Base-by-base conservation (phyloP, 2,113 vertebrate genomes). In the Tychaedon coryphoeus region DNA sequence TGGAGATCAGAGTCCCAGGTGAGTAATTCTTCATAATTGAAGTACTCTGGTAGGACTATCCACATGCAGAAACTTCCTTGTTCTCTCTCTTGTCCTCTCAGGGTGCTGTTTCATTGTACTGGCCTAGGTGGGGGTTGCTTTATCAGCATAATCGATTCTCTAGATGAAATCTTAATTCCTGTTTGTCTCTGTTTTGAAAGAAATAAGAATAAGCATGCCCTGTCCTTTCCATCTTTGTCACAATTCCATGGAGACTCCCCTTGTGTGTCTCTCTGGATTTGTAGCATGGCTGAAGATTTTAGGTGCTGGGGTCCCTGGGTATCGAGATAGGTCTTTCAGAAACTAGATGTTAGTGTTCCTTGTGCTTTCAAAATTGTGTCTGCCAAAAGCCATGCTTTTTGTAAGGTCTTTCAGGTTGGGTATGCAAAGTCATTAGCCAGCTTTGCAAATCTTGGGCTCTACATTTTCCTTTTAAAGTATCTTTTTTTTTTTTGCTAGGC, bases 391-490 rank as follows among this genome's bases (percentile, higher is more conserved):
- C n/a, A 11, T 5, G 4, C 48, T 36, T 85, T 54, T 72, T 92
- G 17, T 57, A 58, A 74, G 12, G 10, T 87, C 48, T 88, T 87
- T 85, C 58, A 72, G 61, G 42, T 36, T 81, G 23, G 10, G 19
- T 76, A 42, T 79, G 36, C 62, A 70, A 65, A 87, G 56, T 82
- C 81, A 58, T 87, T 90, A 91, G 47, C 45, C 71, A 60, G 24
- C 80, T 93, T 86, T 95, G 84, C 77, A 90, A 66, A 76, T 87
- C 50, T 72, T 93, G n/a, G 70, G 70, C 57, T 75, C 42, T 64
- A 22, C 17, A 10, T 79, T 92, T 93, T 94, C 31, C 34, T 88
- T 87, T 51, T 11, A 28, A 92, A 82, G n/a, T 14, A n/a, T 36
- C 1, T 6, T 13, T 47, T 33, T 69, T 69, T 45, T 65, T 51